phyloP scores from a whole-genome alignment of 1,140 invertebrate species.

The Drosophila oshimai region DNA sequence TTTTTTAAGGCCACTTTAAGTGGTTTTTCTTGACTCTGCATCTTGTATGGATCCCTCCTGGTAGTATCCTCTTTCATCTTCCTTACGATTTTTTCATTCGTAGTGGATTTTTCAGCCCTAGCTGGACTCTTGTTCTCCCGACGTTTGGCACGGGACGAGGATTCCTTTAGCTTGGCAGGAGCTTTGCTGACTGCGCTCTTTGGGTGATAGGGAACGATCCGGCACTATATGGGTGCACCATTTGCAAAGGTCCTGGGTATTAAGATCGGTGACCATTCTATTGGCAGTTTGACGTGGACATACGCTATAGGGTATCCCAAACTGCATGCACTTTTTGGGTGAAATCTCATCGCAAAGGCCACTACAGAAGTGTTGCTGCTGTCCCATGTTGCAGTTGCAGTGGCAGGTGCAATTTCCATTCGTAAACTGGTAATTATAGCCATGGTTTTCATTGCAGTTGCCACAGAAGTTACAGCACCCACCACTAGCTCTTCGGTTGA shows the following conservation, averaged over 20 bases:
- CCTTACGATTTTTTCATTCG: not conserved
- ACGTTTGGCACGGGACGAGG: not conserved
- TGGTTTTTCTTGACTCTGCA: not conserved
- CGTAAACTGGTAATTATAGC: not conserved
- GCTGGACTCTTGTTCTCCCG: not conserved
- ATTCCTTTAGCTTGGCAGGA: not conserved
- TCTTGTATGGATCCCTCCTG: not conserved
- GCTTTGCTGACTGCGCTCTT: not conserved
- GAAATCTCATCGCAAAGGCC: no score
- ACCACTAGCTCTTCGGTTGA: not conserved
- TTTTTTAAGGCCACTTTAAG: not conserved
- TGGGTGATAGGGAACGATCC: not conserved
- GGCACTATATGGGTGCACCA: not conserved
- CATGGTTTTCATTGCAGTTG: not conserved
- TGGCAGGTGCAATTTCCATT: not conserved
- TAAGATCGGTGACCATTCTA: slow-evolving; percentile 22
- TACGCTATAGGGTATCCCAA: not conserved
- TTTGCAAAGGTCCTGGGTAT: slow-evolving; percentile 18
- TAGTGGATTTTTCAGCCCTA: no score
- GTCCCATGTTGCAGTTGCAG: not conserved
- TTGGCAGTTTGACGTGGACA: not conserved
- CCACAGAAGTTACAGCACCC: slow-evolving; percentile 2
- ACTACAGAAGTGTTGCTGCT: not conserved
- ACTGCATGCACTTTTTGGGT: not conserved
- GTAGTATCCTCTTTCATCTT: not conserved